Conservation (phyloP, 2,113 vertebrate genomes). For the Hemicordylus capensis region DNA sequence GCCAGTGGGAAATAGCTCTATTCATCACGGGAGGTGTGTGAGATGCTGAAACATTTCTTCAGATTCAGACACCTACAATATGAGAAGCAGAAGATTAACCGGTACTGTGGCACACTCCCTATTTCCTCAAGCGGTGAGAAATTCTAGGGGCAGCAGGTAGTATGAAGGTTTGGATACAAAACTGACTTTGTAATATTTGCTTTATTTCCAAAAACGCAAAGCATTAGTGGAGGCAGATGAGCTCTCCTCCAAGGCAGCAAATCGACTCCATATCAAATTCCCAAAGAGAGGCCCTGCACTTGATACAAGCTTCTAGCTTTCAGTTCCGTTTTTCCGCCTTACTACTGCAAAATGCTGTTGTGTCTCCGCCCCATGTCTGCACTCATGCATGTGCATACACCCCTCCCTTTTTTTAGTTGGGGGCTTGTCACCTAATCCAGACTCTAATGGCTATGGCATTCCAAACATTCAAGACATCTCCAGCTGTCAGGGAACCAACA, state of each 20-base stretch:
- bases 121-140: neutral
- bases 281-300: no score
- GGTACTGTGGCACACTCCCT: neutral
- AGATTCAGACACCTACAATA: neutral
- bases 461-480: neutral
- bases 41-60: neutral
- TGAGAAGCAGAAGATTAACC: neutral
- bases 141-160: neutral
- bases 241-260: neutral
- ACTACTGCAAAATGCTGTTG: neutral
- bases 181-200: neutral
- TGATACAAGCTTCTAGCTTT: neutral
- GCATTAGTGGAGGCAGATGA: neutral
- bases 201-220: neutral
- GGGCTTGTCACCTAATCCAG: neutral
- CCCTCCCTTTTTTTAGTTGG: neutral
- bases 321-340: neutral
- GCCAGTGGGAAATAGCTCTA: neutral
- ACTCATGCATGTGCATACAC: neutral
- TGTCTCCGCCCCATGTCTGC: neutral
- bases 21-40: neutral
- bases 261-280: neutral
- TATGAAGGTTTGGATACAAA: no score
- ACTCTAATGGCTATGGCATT: neutral
- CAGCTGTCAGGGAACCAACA: neutral